Evolutionary conservation across 2,113 vertebrate genomes (phyloP).

Genomic region (Thunnus maccoyii): DNA sequence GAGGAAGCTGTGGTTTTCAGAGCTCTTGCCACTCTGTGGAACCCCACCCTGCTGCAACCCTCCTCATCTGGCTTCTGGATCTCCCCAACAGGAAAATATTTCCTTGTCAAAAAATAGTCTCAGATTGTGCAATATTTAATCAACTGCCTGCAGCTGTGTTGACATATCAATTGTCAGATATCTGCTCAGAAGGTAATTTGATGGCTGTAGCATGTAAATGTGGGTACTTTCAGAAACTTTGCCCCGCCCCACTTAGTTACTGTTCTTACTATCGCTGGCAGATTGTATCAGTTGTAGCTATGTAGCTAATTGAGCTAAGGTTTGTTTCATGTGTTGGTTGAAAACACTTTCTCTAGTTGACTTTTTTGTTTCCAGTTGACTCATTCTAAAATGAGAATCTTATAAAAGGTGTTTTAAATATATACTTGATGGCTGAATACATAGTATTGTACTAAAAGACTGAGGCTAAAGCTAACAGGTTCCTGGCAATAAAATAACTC

Average conservation of each 20-base stretch:
- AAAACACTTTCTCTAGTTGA: not conserved
- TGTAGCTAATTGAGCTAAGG: too few species aligned
- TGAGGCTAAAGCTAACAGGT: too few species aligned
- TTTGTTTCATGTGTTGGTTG: too few species aligned
- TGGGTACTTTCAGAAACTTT: not conserved
- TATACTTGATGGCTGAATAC: too few species aligned
- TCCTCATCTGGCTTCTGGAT: slow-evolving; percentile 43
- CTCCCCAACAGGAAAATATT: slow-evolving; percentile 15
- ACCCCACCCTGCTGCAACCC: slow-evolving; percentile 63
- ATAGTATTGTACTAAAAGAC: too few species aligned
- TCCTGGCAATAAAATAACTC: too few species aligned
- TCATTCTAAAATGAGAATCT: too few species aligned
- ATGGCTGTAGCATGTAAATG: not conserved
- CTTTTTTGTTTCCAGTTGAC: not conserved
- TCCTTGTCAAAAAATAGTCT: slow-evolving; percentile 10
- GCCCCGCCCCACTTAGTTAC: too few species aligned
- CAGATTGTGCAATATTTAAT: slow-evolving; percentile 3
- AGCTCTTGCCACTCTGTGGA: slow-evolving; percentile 31
- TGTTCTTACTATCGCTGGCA: too few species aligned
- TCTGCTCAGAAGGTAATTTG: not conserved
- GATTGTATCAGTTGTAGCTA: too few species aligned
- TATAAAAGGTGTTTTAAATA: too few species aligned
- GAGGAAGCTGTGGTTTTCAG: slow-evolving; percentile 75
- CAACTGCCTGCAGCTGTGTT: not conserved
- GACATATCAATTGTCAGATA: slow-evolving; percentile 11